phyloP scores from a whole-genome alignment of 2,888 invertebrate species.

The Cataglyphis altisquamis region DNA sequence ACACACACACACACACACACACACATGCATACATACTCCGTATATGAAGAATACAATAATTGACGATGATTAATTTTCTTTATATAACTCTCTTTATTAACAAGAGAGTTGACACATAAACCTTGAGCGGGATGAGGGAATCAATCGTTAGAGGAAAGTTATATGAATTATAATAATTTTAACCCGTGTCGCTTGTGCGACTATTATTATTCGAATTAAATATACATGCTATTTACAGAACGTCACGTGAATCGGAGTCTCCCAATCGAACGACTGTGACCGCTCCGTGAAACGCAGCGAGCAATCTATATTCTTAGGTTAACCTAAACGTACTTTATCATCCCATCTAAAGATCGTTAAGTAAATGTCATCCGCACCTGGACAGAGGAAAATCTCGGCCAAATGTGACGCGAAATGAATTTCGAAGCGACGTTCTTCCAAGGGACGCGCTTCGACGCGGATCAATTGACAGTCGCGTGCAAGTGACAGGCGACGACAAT shows the following conservation, averaged over 20 bases:
- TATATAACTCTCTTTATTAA: neutral
- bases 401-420: neutral
- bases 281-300: neutral
- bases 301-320: neutral
- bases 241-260: constrained; percentile 1
- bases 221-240: neutral
- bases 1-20: neutral
- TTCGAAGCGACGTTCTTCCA: neutral
- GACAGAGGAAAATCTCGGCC: neutral
- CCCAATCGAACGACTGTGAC: neutral
- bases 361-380: neutral
- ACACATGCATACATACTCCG: neutral
- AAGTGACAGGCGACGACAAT: neutral
- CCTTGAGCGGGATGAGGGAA: neutral
- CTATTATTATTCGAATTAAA: neutral
- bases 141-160: neutral
- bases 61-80: neutral
- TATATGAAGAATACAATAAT: neutral
- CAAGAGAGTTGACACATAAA: neutral
- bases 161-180: neutral
- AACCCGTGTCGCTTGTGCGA: neutral
- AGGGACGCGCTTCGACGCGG: neutral
- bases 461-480: constrained; percentile 46
- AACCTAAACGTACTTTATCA: constrained; percentile 27
- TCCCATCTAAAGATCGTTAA: neutral